Evolutionary conservation across 2,888 invertebrate genomes (phyloP), one percentile per base, ranked within the genome.

Genomic region (Leucoma salicis): DNA sequence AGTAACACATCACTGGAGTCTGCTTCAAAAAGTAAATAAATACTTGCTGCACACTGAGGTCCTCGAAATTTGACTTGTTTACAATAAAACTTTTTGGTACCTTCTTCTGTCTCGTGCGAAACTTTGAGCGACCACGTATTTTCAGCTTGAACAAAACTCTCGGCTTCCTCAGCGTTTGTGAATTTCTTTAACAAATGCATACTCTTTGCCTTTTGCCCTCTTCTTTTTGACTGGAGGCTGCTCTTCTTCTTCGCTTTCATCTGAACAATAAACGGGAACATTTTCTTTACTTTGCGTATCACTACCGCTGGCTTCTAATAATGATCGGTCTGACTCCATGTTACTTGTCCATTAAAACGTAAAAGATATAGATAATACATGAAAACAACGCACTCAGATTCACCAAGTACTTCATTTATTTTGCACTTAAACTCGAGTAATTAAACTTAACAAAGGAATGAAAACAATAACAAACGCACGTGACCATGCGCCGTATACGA

Each of bases 41-140:
- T n/a, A n/a, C n/a, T n/a, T n/a, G n/a, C n/a, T n/a, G n/a, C n/a
- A n/a, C n/a, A n/a, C n/a, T 45, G 44, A 18, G 39, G 36, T 2
- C 44, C 39, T 4, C 33, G 35, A 24, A 10, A 14, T 39, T 33
- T 35, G 8, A 45, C 39, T 31, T 39, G 10, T 3, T 33, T 45
- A 14, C 44, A 45, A 6, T 45, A 45, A 28, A 10, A 45, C 18
- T 29, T 25, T 39, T 45, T 45, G 6, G 2, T 39, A 32, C 39
- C 44, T 28, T 36, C 35, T 33, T 35, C 35, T 12, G 39, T 39
- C 13, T n/a, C 21, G 21, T 37, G 37, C 5, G 38, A 31, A 24
- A 24, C 18, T 14, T 11, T 31, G 4, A 25, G 14, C 8, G 38
- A 15, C 42, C 42, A 42, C 13, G 14, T 31, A 11, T 42, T 42